Base-by-base conservation (phyloP, 2,888 invertebrate genomes). In the Xestia xanthographa region DNA sequence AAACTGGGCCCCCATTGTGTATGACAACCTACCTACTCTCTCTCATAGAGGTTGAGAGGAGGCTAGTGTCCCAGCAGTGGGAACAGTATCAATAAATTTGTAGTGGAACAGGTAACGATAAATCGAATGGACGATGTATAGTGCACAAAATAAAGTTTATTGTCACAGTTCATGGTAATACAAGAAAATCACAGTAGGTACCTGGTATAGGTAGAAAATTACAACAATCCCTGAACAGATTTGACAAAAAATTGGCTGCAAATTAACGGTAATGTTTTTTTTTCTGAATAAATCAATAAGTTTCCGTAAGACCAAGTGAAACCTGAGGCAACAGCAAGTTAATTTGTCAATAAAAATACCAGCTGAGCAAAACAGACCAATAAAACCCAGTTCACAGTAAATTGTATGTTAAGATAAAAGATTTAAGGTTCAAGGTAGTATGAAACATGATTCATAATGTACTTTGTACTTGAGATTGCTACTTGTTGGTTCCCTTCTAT, bases 401-500 rank as follows among this genome's bases (percentile, higher is more conserved):
- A 72, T 53, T 74, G 72, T 58, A n/a, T 63, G 26, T 48, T 80
- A 79, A 68, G 38, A 0, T 14, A 5, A 5, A 6, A 66, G 20
- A 9, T 20, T 22, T 71, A 87, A 83, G 71, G 84, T 86, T 82
- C 66, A 83, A 86, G 75, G 75, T 86, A 53, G 71, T 58, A 53
- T 66, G 66, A 75, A 75, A 26, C 56, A 81, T 70, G 67, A 71
- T 58, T 72, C 50, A 70, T 67, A 26, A 60, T 79, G 87, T 71
- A 88, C 88, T 87, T 87, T 88, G 86, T 72, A 84, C 87, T 71
- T 38, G 45, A 70, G 56, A 22, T 68, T 34, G 22, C 60, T 58
- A 66, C 68, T 70, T 75, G 71, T 66, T 70, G 20, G 22, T 65
- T 83, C 67, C 66, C 75, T 82, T 66, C 78, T 71, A 86, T 75